Base-by-base conservation (phyloP, 2,888 invertebrate genomes). In the Dynastes maya region DNA sequence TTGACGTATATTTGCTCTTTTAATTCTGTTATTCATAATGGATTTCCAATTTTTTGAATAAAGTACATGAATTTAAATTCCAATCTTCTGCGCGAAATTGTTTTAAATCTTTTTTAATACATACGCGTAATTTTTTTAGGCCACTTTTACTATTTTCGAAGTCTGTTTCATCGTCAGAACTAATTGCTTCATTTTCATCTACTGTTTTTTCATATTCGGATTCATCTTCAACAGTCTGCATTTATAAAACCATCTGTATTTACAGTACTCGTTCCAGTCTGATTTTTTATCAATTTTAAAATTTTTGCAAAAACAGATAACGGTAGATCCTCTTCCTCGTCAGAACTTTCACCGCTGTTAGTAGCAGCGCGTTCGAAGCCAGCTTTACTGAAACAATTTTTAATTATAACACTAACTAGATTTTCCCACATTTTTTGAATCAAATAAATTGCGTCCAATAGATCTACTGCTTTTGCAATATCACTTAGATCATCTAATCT, bases 191-290 rank as follows among this genome's bases (percentile, higher is more conserved):
- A 55, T 55, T 55, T 51, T 51, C n/a, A 51, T 51, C n/a, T 2
- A n/a, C n/a, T 11, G 11, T 51, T n/a, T 27, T 27, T 27, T 63
- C 29, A 27, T 22, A 1, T 22, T 63, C 27, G 4, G 6, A 27
- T 29, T 6, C 0, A 13, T 63, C 27, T 63, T 63, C 29, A 22
- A 63, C 27, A 22, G 22, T 22, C 63, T 27, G 2, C 6, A 64
- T 64, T 64, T 64, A 64, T 64, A 64, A 64, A 64, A 32, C 32
- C 64, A 29, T 13, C 2, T 11, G 27, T 5, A 64, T 11, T 64
- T 64, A 29, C n/a, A 9, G 4, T 64, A 0, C 11, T 27, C 0
- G 32, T 9, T 64, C 55, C 16, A 9, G 64, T 0, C 32, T 64
- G 64, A 8, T 37, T 37, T 64, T 5, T 8, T 11, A 45, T 45